Base-by-base conservation (phyloP, 23 tunicate genomes). In the Styela clava region DNA sequence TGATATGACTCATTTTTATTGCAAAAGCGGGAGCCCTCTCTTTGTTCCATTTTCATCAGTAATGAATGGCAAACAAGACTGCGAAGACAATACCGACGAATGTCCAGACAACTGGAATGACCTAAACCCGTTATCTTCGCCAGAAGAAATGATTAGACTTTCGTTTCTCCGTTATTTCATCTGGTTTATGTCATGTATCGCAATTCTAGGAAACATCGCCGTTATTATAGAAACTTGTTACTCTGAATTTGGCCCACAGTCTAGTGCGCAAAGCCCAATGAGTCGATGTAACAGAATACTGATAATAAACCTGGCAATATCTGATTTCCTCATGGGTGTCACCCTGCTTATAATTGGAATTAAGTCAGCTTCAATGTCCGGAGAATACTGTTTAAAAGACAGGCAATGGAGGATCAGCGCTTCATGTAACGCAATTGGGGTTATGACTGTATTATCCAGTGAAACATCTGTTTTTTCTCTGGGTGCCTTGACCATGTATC, bases 241-340 rank as follows among this genome's bases (percentile, higher is more conserved):
- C 71, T 5, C 16, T 28, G 44, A 33, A 35, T 23, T 24, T 25
- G 0, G 27, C 16, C 0, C 30, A 24, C 18, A 73, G 0, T n/a
- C n/a, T n/a, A n/a, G n/a, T n/a, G n/a, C n/a, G n/a, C 24, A 19
- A 18, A 16, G 61, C 24, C 78, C 78, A n/a, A 73, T 73, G 20
- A 35, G 78, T 35, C 26, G 23, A 24, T 34, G 74, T 33, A 86
- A 86, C 63, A 69, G 74, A 30, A 51, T 79, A 0, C 62, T 86
- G 19, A 86, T 86, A 44, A 3, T 79, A 3, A 86, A 86, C 84
- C 85, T 86, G 30, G 79, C 89, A 35, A 7, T 80, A 52, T 78
- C 89, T 27, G 89, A 86, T 86, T 86, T 86, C 36, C 20, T 85
- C 18, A 85, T 85, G 88, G 88, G 88, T 21, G 24, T 85, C 7